Evolutionary conservation across 2,113 vertebrate species (phyloP).

Genomic region (Numida meleagris): DNA sequence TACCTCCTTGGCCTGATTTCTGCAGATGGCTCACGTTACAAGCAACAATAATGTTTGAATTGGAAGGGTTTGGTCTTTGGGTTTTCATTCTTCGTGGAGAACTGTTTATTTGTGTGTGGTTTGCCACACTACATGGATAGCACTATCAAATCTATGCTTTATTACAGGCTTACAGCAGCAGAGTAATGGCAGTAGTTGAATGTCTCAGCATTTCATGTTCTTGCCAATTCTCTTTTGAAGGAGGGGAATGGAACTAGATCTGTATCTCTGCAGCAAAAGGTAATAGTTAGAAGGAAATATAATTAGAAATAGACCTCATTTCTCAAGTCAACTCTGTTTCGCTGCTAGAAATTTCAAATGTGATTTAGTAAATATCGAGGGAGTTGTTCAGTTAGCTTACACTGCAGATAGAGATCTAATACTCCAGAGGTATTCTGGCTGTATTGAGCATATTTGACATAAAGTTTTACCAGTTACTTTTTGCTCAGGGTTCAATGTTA

Average conservation of each 20-base stretch:
- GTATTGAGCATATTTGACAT: not conserved
- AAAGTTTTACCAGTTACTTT: not conserved
- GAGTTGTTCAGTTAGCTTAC: not conserved
- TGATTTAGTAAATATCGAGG: not conserved
- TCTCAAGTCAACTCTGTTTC: slow-evolving; percentile 10
- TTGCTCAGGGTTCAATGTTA: not conserved
- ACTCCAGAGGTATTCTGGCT: not conserved
- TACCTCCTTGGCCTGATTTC: slow-evolving; percentile 71
- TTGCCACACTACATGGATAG: slow-evolving; percentile 73
- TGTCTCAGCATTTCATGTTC: slow-evolving; percentile 42
- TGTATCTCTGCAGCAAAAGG: slow-evolving; percentile 17
- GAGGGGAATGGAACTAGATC: slow-evolving; percentile 57
- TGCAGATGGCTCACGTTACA: slow-evolving; percentile 77
- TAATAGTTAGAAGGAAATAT: slow-evolving; percentile 32
- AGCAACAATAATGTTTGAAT: slow-evolving; percentile 78
- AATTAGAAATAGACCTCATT: slow-evolving; percentile 6
- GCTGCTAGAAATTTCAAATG: not conserved
- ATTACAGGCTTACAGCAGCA: slow-evolving; percentile 67
- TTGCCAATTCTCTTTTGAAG: slow-evolving; percentile 50
- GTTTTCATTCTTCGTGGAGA: slow-evolving; percentile 74
- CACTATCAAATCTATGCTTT: slow-evolving; percentile 76
- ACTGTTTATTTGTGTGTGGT: slow-evolving; percentile 81
- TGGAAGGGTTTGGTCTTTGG: slow-evolving; percentile 67
- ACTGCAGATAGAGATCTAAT: not conserved
- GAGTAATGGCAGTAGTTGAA: slow-evolving; percentile 37